Percentiles rank a stretch among this genome's conserved stretches.
Conservation (phyloP, 1,140 invertebrate genomes). For the Pogonognathellus flavescens region DNA sequence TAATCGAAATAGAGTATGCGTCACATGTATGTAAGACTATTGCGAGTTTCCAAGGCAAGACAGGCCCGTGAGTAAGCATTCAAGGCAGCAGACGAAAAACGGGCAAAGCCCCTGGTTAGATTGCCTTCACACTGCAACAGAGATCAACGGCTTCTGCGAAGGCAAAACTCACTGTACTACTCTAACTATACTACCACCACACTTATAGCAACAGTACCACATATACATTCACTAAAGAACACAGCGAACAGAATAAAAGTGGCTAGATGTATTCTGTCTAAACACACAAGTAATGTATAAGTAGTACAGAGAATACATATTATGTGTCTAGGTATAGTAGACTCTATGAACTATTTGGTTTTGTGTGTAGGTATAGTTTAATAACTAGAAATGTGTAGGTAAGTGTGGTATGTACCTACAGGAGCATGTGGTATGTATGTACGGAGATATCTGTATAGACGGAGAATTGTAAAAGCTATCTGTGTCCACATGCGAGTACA, state of each 20-base stretch:
- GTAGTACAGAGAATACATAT: not conserved
- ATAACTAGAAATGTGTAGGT: not conserved
- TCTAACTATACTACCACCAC: too few relatives aligned
- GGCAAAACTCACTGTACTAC: constrained; percentile 37
- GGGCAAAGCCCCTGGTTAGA: constrained; percentile 37
- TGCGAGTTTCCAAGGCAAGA: not conserved
- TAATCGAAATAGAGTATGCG: constrained; percentile 33
- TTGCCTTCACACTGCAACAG: constrained; percentile 49
- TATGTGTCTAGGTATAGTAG: not conserved
- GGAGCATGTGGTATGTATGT: too few relatives aligned
- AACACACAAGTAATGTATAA: not conserved
- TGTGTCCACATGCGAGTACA: too few relatives aligned
- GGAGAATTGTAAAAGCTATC: too few relatives aligned
- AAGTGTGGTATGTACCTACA: not conserved
- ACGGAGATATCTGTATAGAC: too few relatives aligned
- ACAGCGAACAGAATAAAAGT: constrained; percentile 5
- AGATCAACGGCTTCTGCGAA: constrained; percentile 47
- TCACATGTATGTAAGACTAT: constrained; percentile 5
- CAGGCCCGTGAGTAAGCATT: constrained; percentile 13
- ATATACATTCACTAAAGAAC: too few relatives aligned
- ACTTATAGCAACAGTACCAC: not conserved
- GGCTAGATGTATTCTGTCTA: not conserved
- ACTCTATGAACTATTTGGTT: not conserved
- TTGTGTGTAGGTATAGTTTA: not conserved
- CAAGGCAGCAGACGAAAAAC: constrained; percentile 49